Conservation (phyloP, 2,888 invertebrate species). For the Drosophila peninsularis region DNA sequence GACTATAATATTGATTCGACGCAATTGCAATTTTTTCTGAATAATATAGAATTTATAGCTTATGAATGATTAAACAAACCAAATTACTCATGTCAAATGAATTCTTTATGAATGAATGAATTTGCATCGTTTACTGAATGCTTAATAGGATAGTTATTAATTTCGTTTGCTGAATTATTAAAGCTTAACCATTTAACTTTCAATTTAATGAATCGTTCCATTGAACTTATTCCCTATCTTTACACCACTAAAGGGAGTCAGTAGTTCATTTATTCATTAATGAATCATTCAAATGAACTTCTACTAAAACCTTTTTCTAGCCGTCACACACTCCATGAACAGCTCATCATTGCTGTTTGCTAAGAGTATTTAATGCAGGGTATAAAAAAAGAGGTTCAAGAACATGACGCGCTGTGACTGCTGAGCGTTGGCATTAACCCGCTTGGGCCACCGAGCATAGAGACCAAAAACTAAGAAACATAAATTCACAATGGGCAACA, state of each 20-base stretch:
- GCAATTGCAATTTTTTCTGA: neutral
- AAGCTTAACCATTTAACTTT: neutral
- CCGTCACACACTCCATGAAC: neutral
- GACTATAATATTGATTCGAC: neutral
- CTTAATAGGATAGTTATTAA: neutral
- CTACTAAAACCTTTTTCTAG: too few relatives aligned
- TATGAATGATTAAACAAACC: neutral
- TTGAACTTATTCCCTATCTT: neutral
- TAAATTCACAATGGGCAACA: conserved; percentile 53
- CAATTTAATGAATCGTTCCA: neutral
- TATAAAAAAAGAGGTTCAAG: conserved; percentile 62
- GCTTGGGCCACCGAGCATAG: conserved; percentile 66
- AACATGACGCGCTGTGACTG: conserved; percentile 59
- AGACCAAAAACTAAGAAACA: conserved; percentile 43
- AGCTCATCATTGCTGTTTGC: neutral
- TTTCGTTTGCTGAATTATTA: too few relatives aligned
- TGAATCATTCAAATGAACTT: too few relatives aligned
- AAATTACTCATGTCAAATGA: neutral
- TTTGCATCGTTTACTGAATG: neutral
- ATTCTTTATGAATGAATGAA: neutral
- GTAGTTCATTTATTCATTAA: too few relatives aligned
- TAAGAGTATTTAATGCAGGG: neutral
- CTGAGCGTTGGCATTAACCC: conserved; percentile 67
- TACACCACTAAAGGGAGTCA: neutral
- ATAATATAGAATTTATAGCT: neutral